Evolutionary conservation across 92 coral and sea anemone species (phyloP).

Genomic region (Zoanthus gigantus): DNA sequence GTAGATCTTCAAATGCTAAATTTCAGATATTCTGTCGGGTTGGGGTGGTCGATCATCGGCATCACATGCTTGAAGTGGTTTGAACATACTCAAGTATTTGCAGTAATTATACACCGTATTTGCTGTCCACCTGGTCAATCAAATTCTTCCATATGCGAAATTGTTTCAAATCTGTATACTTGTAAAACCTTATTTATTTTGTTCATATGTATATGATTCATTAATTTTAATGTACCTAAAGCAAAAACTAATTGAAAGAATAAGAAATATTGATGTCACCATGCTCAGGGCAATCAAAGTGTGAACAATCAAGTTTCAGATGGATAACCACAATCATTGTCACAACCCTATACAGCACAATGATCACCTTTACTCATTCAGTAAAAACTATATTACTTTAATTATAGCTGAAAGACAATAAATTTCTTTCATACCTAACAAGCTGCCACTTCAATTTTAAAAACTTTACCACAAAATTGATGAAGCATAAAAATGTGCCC

Average conservation of each 20-base stretch:
- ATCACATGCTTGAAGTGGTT: slow-evolving; percentile 1
- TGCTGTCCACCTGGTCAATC: background rate
- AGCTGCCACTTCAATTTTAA: background rate
- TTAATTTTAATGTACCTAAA: slow-evolving; percentile 4
- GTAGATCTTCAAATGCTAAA: background rate
- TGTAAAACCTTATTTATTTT: background rate
- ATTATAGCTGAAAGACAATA: background rate
- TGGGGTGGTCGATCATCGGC: background rate
- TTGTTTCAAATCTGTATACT: background rate
- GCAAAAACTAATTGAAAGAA: background rate
- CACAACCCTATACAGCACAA: slow-evolving; percentile 12
- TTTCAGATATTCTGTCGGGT: background rate
- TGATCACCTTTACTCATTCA: background rate
- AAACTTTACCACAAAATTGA: background rate
- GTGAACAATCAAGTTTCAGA: background rate
- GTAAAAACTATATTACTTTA: background rate
- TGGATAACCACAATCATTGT: background rate
- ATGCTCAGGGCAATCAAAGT: background rate
- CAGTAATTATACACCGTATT: background rate
- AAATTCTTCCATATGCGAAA: slow-evolving; percentile 8
- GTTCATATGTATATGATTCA: background rate
- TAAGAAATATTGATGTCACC: background rate
- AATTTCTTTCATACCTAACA: background rate
- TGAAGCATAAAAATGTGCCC: background rate
- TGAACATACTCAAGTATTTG: slow-evolving; percentile 6